Conservation (phyloP, 2,888 invertebrate genomes). For the Ennomos fuscantarius region DNA sequence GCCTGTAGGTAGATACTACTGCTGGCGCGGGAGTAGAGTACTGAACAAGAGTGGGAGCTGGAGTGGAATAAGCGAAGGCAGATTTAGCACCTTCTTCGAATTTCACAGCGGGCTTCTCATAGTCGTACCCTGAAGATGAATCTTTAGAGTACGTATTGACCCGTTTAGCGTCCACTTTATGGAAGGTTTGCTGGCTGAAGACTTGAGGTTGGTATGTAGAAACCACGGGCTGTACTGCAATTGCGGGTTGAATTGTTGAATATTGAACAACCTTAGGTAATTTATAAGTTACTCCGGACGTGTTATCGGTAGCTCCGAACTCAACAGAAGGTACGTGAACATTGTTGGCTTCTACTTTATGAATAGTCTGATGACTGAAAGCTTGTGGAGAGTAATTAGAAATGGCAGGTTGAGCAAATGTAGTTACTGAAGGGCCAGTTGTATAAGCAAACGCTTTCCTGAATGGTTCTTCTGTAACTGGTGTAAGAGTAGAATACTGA, state of each 20-base stretch:
- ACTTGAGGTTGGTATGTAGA: constrained; percentile 67
- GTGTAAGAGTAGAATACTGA: constrained; percentile 64
- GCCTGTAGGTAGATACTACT: constrained; percentile 52
- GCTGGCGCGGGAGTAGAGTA: constrained; percentile 34
- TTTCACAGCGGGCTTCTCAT: constrained; percentile 56
- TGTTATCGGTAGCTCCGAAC: constrained; percentile 44
- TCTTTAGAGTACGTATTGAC: constrained; percentile 56
- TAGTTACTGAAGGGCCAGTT: constrained; percentile 60
- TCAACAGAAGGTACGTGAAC: constrained; percentile 50
- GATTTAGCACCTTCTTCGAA: constrained; percentile 59
- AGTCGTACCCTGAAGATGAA: constrained; percentile 54
- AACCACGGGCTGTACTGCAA: constrained; percentile 53
- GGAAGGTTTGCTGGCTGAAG: constrained; percentile 63
- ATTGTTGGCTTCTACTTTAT: constrained; percentile 58
- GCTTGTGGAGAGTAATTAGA: constrained; percentile 60
- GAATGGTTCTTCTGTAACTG: constrained; percentile 71
- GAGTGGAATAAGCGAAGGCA: constrained; percentile 56
- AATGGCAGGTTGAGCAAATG: constrained; percentile 59
- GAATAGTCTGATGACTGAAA: constrained; percentile 67
- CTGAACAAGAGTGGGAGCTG: constrained; percentile 51
- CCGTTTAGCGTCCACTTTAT: constrained; percentile 63
- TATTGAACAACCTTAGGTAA: constrained; percentile 53
- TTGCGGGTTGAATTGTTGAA: constrained; percentile 58
- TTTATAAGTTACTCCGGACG: constrained; percentile 48
- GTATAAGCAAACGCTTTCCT: constrained; percentile 75